These are phyloP conservation scores for Cosmorhoe ocellata DNA, from an alignment of 2,888 invertebrate species.

Conservation along the genomic window DNA sequence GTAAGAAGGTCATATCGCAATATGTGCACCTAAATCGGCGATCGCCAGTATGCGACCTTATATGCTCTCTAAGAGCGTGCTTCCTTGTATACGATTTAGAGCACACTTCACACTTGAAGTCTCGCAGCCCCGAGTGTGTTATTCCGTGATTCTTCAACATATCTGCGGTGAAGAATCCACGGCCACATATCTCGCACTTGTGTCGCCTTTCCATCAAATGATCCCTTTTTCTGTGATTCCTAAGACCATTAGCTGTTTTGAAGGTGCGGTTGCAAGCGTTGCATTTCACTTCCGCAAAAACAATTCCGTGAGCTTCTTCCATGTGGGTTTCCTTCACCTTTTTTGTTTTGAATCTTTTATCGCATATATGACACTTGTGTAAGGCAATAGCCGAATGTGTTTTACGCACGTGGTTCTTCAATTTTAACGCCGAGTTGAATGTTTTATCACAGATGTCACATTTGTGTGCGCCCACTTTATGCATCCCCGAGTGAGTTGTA, in stretches of 20 bases:
- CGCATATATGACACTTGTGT: neutral
- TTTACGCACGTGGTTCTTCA: neutral
- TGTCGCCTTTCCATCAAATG: constrained; percentile 66
- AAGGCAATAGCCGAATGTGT: neutral
- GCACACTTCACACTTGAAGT: constrained; percentile 59
- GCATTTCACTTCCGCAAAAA: constrained; percentile 47
- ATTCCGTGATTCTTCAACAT: constrained; percentile 53
- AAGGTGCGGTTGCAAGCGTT: constrained; percentile 59
- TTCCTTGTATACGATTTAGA: constrained; percentile 44
- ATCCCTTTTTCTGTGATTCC: constrained; percentile 57
- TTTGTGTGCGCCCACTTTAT: constrained; percentile 20
- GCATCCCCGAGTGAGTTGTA: constrained; percentile 53
- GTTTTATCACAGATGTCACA: constrained; percentile 23
- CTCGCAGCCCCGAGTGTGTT: constrained; percentile 52
- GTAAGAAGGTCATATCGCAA: constrained; percentile 68
- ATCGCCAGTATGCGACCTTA: constrained; percentile 36
- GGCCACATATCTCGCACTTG: constrained; percentile 68
- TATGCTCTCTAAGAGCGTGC: constrained; percentile 1
- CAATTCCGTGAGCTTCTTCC: constrained; percentile 45
- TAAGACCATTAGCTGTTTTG: constrained; percentile 46
- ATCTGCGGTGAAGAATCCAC: constrained; percentile 51
- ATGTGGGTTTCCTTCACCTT: neutral
- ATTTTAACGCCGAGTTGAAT: constrained; percentile 6
- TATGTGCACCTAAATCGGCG: constrained; percentile 60
- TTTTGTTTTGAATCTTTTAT: neutral